These are phyloP conservation scores for Enteromius treurensis DNA, from an alignment of 2,797 vertebrate species.

Conservation along the genomic window DNA sequence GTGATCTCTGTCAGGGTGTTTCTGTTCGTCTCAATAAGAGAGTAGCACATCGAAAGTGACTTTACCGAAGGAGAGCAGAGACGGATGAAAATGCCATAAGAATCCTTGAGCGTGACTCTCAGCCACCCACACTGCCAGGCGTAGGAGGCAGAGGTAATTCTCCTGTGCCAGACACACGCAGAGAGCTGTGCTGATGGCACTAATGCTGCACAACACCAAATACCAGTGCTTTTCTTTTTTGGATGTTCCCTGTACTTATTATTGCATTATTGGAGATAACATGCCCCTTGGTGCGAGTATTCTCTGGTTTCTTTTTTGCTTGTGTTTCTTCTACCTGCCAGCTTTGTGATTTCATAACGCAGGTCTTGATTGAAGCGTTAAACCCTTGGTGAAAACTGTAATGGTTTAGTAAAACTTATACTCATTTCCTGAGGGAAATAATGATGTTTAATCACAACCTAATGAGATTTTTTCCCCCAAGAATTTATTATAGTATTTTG, in stretches of 20 bases:
- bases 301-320: conserved; percentile 7
- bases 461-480: not conserved
- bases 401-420: not conserved
- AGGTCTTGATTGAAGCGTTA: conserved; percentile 13
- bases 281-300: conserved; percentile 9
- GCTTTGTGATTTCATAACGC: conserved; percentile 29
- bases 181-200: conserved; percentile 23
- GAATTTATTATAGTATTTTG: conserved; percentile 1
- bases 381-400: conserved; percentile 4
- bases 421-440: not conserved
- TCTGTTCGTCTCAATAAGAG: conserved; percentile 43
- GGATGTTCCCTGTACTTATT: conserved; percentile 1
- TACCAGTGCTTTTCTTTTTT: conserved; percentile 11
- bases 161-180: conserved; percentile 35
- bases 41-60: conserved; percentile 23
- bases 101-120: conserved; percentile 51
- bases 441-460: not conserved
- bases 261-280: not conserved
- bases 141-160: conserved; percentile 49
- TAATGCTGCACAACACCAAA: conserved; percentile 27
- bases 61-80: conserved; percentile 17
- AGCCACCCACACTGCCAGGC: conserved; percentile 46
- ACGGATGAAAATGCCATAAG: conserved; percentile 43
- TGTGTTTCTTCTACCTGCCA: not conserved
- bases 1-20: conserved; percentile 15